Evolutionary conservation across 2,113 vertebrate genomes (phyloP).

Genomic region (Poeciliopsis prolifica): DNA sequence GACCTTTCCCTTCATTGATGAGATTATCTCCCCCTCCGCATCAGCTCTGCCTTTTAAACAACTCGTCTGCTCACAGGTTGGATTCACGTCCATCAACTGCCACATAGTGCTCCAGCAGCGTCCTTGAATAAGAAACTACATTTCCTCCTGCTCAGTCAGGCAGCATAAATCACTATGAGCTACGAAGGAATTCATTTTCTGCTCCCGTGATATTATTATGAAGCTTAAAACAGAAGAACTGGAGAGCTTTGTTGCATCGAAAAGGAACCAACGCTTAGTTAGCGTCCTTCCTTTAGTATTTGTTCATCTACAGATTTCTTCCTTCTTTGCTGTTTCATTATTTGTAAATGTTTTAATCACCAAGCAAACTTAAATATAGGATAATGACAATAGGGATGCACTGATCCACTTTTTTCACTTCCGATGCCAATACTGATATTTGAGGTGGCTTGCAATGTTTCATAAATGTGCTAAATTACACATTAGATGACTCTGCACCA

Average conservation of each 20-base stretch:
- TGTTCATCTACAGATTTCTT: too few relatives aligned
- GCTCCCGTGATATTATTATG: slow-evolving; percentile 19
- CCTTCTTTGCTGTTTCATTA: too few relatives aligned
- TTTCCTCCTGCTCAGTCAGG: slow-evolving; percentile 38
- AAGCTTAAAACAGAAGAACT: slow-evolving; percentile 41
- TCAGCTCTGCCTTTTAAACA: slow-evolving; percentile 4
- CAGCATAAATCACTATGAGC: slow-evolving; percentile 24
- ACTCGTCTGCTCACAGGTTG: slow-evolving; percentile 27
- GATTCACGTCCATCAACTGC: slow-evolving; percentile 39
- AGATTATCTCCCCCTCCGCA: slow-evolving; percentile 16
- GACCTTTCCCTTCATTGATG: slow-evolving; percentile 37
- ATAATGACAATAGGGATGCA: too few relatives aligned
- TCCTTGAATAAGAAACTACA: slow-evolving; percentile 46
- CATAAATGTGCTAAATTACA: too few relatives aligned
- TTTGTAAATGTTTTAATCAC: not conserved
- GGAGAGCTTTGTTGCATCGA: not conserved
- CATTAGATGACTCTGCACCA: too few relatives aligned
- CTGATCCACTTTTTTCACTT: too few relatives aligned
- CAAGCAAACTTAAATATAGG: not conserved
- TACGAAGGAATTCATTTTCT: slow-evolving; percentile 44
- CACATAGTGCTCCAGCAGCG: slow-evolving; percentile 17
- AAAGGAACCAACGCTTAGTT: slow-evolving; percentile 18
- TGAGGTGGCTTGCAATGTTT: too few relatives aligned
- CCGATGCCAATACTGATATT: too few relatives aligned
- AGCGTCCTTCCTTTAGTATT: not conserved